phyloP scores from a whole-genome alignment of 2,888 invertebrate species.

The Pinctada fucata region DNA sequence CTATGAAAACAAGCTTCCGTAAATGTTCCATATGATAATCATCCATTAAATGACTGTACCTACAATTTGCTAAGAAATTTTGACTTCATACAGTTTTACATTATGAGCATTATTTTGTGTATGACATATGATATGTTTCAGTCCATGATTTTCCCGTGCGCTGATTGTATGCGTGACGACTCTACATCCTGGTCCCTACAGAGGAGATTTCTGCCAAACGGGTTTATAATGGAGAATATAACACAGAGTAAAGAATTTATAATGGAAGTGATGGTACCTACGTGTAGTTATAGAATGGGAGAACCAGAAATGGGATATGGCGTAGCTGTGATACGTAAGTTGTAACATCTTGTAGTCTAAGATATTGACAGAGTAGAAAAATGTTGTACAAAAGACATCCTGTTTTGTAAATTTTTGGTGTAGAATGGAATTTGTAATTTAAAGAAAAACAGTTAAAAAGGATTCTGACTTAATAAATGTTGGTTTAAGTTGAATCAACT shows the following conservation, averaged over 20 bases:
- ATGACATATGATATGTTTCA: constrained; percentile 32
- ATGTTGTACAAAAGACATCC: no score
- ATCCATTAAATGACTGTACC: no score
- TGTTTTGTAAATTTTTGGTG: neutral
- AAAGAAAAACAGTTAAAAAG: neutral
- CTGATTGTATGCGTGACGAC: constrained; percentile 65
- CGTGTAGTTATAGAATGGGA: constrained; percentile 98
- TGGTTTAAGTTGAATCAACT: neutral
- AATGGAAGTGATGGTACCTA: constrained; percentile 92
- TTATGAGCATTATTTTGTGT: no score
- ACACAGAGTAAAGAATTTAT: constrained; percentile 66
- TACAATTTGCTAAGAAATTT: no score
- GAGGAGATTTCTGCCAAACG: constrained; percentile 47
- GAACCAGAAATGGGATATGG: constrained; percentile 91
- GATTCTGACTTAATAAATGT: neutral
- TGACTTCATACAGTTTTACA: no score
- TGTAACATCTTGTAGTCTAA: neutral
- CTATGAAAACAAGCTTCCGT: no score
- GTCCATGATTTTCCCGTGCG: constrained; percentile 61
- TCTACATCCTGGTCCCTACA: constrained; percentile 63
- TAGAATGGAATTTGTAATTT: neutral
- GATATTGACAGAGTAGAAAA: no score
- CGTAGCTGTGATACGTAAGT: constrained; percentile 84
- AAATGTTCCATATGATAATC: no score
- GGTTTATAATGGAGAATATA: constrained; percentile 56